Evolutionary conservation across 2,113 vertebrate species (phyloP).

Genomic region (Numenius arquata): DNA sequence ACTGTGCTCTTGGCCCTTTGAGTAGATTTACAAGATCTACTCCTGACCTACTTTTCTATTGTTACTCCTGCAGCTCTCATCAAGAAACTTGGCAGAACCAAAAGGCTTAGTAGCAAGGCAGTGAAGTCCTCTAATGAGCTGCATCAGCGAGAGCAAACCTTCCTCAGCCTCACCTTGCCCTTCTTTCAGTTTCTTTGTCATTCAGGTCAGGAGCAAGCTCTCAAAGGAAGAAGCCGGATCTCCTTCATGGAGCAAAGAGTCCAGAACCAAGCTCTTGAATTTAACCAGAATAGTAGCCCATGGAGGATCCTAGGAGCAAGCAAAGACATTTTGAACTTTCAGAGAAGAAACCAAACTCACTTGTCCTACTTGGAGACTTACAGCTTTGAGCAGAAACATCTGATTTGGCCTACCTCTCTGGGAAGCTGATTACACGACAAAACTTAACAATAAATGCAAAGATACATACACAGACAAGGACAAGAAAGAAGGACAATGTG

Average conservation of each 20-base stretch:
- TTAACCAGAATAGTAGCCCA: background rate
- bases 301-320: background rate
- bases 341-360: background rate
- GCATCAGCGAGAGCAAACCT: constrained; percentile 18
- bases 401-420: background rate
- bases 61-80: constrained; percentile 17
- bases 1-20: background rate
- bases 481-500: background rate
- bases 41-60: constrained; percentile 51
- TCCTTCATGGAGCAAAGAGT: background rate
- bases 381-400: background rate
- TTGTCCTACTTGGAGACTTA: background rate
- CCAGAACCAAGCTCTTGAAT: background rate
- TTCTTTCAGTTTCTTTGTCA: constrained; percentile 34
- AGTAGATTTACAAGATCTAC: constrained; percentile 23
- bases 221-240: constrained; percentile 9
- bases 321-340: background rate
- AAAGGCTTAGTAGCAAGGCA: constrained; percentile 19
- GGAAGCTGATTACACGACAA: background rate
- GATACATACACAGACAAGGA: background rate
- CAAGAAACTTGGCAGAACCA: constrained; percentile 47
- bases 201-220: constrained; percentile 21
- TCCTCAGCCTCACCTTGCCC: background rate
- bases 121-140: background rate
- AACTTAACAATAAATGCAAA: background rate